Base-by-base conservation (phyloP, 1,140 invertebrate species). In the Hycleus cichorii region DNA sequence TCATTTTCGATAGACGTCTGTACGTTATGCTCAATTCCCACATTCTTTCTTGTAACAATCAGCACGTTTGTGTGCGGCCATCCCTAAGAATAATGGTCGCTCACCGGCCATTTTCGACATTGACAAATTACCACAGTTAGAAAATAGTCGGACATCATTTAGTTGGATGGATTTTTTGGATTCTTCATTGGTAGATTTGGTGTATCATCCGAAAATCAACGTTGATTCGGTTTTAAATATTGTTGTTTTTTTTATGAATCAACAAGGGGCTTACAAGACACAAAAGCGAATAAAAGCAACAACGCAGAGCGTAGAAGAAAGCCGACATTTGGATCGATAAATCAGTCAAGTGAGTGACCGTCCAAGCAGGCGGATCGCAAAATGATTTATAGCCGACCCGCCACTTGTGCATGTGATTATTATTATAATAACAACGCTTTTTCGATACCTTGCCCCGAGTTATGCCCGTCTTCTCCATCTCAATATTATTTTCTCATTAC, bases 351-450 rank as follows among this genome's bases (percentile, higher is more conserved):
- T 64, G 64, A 68, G 64, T 71, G 69, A 67, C 68, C 69, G 66
- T 50, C 58, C 62, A 53, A 64, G 59, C 61, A 64, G 67, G 68
- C 68, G 68, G 68, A 68, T 65, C 64, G 63, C 55, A 62, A 60
- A 51, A 72, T 72, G 71, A 72, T 72, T 72, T 71, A 72, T 66
- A 47, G 39, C 40, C 64, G 46, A 62, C 49, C 67, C 64, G 66
- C 67, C 69, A 69, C 64, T 69, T 60, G 68, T 68, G 67, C 69
- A 72, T 70, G 68, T 70, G 66, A 72, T 72, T 70, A 72, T 69
- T 71, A 70, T 70, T 69, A 70, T 72, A 69, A 72, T 69, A 69
- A 65, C 57, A 57, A 61, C 57, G 60, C 59, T 61, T 65, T 68
- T 66, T 63, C 10, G 60, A 63, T 68, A 64, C 57, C 58, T 65